Percentiles rank a stretch among this genome's conserved stretches.
Evolutionary conservation across 2,113 vertebrate genomes (phyloP).

Genomic region (Entosphenus tridentatus): DNA sequence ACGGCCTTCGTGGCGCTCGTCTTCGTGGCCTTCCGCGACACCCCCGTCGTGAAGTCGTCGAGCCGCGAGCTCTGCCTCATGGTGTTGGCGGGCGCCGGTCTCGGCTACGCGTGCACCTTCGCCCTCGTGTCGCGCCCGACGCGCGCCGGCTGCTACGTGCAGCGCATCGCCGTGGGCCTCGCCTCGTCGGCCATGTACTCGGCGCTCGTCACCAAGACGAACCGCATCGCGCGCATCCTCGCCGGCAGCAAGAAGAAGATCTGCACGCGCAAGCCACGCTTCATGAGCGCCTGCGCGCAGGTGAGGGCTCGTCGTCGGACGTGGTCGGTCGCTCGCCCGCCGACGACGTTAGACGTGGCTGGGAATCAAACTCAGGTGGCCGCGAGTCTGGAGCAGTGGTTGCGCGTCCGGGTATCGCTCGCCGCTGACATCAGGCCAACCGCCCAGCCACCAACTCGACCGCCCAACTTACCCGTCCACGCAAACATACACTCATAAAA

Average conservation of each 20-base stretch:
- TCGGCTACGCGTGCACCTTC: constrained; percentile 91
- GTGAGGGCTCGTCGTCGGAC: too few relatives aligned
- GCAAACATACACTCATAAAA: too few relatives aligned
- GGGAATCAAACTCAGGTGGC: too few relatives aligned
- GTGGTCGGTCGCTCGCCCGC: too few relatives aligned
- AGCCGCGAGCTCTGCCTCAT: constrained; percentile 93
- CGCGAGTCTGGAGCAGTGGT: too few relatives aligned
- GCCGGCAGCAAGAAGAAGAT: constrained; percentile 99
- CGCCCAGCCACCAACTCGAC: too few relatives aligned
- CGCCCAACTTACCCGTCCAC: too few relatives aligned
- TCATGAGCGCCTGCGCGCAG: constrained; percentile 97
- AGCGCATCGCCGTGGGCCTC: constrained; percentile 78
- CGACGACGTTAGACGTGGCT: too few relatives aligned
- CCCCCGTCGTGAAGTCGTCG: constrained; percentile 92
- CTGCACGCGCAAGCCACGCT: constrained; percentile 82
- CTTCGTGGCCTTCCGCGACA: constrained; percentile 89
- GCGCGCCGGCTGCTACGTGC: constrained; percentile 70
- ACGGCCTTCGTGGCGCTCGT: constrained; percentile 91
- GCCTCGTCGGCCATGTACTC: constrained; percentile 96
- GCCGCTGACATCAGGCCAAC: too few relatives aligned
- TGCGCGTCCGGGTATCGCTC: too few relatives aligned
- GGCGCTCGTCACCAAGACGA: constrained; percentile 86
- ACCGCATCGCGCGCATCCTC: constrained; percentile 86
- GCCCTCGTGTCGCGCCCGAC: constrained; percentile 75
- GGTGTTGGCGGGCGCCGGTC: constrained; percentile 78